Conservation (phyloP, 2,797 vertebrate species). For the Amazona ochrocephala region DNA sequence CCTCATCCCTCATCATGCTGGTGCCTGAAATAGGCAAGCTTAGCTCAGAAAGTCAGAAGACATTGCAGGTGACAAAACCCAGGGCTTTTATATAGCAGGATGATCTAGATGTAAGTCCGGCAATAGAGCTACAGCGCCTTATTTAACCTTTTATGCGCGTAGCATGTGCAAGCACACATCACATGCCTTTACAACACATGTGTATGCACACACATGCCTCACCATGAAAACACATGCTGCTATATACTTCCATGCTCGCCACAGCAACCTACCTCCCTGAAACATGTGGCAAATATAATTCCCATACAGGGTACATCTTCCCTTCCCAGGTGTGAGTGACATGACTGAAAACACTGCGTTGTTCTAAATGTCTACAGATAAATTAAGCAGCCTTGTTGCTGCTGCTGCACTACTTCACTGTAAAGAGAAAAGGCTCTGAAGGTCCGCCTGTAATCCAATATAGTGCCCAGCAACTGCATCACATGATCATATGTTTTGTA, state of each 20-base stretch:
- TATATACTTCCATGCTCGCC: neutral
- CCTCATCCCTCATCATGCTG: neutral
- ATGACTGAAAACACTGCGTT: constrained; percentile 35
- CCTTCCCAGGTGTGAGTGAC: constrained; percentile 44
- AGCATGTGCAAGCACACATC: neutral
- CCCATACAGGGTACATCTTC: constrained; percentile 76
- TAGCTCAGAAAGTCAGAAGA: neutral
- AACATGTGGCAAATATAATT: constrained; percentile 83
- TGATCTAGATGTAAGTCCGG: neutral
- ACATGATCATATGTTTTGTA: constrained; percentile 65
- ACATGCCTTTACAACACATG: neutral
- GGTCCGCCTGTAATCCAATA: neutral
- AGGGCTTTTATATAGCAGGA: neutral
- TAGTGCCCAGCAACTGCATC: constrained; percentile 36
- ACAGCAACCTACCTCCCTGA: constrained; percentile 82
- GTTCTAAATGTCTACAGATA: constrained; percentile 28
- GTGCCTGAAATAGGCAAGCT: neutral
- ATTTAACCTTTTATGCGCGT: neutral
- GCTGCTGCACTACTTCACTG: constrained; percentile 11
- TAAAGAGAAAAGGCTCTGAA: constrained; percentile 10
- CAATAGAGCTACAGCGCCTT: neutral
- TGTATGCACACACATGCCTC: neutral
- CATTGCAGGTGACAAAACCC: neutral
- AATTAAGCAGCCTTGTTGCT: constrained; percentile 25
- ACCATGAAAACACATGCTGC: neutral